Percentiles rank a stretch among this genome's conserved stretches.
These are phyloP conservation scores for Tribolium castaneum DNA, from an alignment of 1,140 invertebrate species.

Conservation along the genomic window DNA sequence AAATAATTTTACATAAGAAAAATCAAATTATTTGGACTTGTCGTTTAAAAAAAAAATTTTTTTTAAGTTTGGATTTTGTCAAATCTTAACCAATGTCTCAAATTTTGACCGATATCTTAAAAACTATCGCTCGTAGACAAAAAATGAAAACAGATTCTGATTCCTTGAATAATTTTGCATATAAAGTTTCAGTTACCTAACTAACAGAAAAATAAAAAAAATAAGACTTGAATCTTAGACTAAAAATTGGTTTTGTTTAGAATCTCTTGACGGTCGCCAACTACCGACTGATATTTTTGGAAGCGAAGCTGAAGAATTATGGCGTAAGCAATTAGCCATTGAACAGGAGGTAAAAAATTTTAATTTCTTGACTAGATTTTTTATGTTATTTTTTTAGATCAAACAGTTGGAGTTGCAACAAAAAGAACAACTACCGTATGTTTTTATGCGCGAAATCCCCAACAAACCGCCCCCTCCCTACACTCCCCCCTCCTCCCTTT, in stretches of 20 bases:
- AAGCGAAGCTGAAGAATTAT: conserved; percentile 61
- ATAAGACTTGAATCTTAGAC: too few relatives aligned
- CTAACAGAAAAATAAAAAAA: background rate
- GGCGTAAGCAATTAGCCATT: conserved; percentile 69
- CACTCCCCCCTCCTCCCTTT: conserved; percentile 67
- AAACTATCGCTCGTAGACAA: background rate
- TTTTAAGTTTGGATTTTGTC: too few relatives aligned
- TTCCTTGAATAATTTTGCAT: too few relatives aligned
- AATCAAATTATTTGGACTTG: too few relatives aligned
- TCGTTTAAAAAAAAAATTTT: too few relatives aligned
- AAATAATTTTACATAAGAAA: too few relatives aligned
- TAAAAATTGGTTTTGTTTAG: background rate
- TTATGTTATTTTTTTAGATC: conserved; percentile 63
- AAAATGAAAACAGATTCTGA: background rate
- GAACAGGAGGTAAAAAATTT: conserved; percentile 68
- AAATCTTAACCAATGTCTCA: too few relatives aligned
- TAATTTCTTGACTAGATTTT: background rate
- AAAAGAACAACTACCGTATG: conserved; percentile 68
- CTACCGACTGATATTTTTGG: conserved; percentile 42
- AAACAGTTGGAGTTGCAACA: conserved; percentile 70
- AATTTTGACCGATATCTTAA: too few relatives aligned
- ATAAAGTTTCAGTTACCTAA: too few relatives aligned
- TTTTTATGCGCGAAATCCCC: conserved; percentile 74
- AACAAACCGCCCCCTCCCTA: conserved; percentile 80
- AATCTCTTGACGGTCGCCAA: conserved; percentile 7